These are phyloP conservation scores for Lipophrys pholis DNA, from an alignment of 2,113 vertebrate species.

Conservation along the genomic window DNA sequence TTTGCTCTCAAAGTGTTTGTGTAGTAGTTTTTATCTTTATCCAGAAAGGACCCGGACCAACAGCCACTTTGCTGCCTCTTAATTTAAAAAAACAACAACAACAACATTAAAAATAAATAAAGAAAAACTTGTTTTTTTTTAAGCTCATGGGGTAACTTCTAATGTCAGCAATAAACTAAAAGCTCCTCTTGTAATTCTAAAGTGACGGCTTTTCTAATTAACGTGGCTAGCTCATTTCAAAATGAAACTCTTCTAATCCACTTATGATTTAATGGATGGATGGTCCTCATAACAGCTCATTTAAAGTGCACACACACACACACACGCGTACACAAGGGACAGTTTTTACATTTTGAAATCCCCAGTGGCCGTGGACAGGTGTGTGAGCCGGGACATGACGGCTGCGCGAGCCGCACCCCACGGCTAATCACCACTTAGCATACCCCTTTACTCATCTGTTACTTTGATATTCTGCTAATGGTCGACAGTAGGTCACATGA, in stretches of 20 bases:
- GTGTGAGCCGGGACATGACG: constrained; percentile 49
- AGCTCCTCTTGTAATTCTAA: constrained; percentile 42
- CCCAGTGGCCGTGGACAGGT: constrained; percentile 66
- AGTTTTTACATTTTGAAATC: constrained; percentile 32
- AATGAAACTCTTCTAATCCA: constrained; percentile 58
- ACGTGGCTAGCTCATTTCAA: constrained; percentile 30
- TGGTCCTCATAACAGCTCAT: constrained; percentile 38
- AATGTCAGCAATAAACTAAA: constrained; percentile 35
- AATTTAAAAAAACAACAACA: background rate
- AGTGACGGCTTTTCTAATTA: constrained; percentile 33
- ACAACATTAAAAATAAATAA: background rate
- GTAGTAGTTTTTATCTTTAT: background rate
- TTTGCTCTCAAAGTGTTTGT: background rate
- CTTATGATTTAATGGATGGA: constrained; percentile 59
- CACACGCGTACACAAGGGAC: constrained; percentile 37
- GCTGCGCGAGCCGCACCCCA: constrained; percentile 39
- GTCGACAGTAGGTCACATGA: constrained; percentile 55
- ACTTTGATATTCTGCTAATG: constrained; percentile 69
- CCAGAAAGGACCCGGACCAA: background rate
- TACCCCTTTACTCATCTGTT: constrained; percentile 70
- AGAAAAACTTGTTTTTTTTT: constrained; percentile 24
- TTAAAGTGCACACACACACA: constrained; percentile 39
- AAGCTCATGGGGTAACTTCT: constrained; percentile 17
- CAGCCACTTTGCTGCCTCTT: background rate
- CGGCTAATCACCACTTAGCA: constrained; percentile 73